Evolutionary conservation across 2,888 invertebrate genomes (phyloP).

Genomic region (Torymus aiolomorphi): DNA sequence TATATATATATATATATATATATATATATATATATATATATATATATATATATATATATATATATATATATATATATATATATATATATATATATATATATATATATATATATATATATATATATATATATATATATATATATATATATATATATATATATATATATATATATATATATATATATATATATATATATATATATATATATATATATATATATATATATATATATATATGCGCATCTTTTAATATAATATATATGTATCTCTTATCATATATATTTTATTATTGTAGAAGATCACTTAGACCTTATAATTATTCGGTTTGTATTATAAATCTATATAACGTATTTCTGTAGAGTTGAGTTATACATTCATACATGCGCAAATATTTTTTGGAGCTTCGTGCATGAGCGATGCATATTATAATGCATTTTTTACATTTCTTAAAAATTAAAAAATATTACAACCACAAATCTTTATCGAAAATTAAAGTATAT

Average conservation of each 20-base stretch:
- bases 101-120: constrained; percentile 38
- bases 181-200: constrained; percentile 38
- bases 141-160: constrained; percentile 39
- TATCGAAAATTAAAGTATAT: background rate
- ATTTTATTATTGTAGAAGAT: constrained; percentile 56
- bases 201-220: constrained; percentile 12
- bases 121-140: constrained; percentile 38
- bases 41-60: constrained; percentile 29
- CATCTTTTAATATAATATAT: constrained; percentile 52
- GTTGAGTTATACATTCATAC: constrained; percentile 53
- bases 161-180: constrained; percentile 38
- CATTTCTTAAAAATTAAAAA: constrained; percentile 24
- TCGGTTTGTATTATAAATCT: constrained; percentile 53
- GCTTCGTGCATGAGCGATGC: constrained; percentile 58
- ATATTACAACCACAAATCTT: constrained; percentile 11
- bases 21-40: constrained; percentile 30
- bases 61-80: constrained; percentile 35
- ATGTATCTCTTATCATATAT: constrained; percentile 53
- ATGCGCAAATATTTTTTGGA: constrained; percentile 50
- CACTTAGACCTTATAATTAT: constrained; percentile 53
- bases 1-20: constrained; percentile 32
- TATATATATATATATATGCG: constrained; percentile 46
- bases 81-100: constrained; percentile 38
- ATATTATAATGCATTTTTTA: constrained; percentile 35
- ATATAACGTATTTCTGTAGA: constrained; percentile 46